Base-by-base conservation (phyloP, 2,797 vertebrate species). In the Acanthis flammea region DNA sequence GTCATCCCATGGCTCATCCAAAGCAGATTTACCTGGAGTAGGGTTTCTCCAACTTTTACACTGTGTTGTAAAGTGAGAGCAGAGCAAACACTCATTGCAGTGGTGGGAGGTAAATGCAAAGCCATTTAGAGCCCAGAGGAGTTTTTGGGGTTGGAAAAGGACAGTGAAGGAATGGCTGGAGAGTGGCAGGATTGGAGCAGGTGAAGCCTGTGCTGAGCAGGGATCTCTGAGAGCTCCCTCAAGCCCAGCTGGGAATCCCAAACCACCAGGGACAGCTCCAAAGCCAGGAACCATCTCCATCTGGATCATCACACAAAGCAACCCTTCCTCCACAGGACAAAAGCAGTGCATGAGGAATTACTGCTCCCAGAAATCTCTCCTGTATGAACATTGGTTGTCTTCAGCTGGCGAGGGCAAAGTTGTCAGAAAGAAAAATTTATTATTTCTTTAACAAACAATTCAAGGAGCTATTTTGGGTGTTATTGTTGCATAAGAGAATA, bases 131-230 rank as follows among this genome's bases (percentile, higher is more conserved):
- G 9, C 51, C 30, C 15, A 15, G 14, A 60, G 37, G 47, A 44
- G 15, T 22, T 11, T 68, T 61, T 86, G 77, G 65, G 57, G 6
- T 30, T 28, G 22, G 15, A 63, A 23, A 45, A 66, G 48, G 35
- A 15, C 10, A 4, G 16, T 2, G 68, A 33, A 47, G 50, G 14
- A 30, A 30, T 2, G 31, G 45, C 67, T 37, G 67, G 37, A 63
- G 12, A 0, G 0, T 14, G 60, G 42, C 28, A 42, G 41, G n/a
- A 5, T n/a, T 27, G 0, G 6, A 67, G 76, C 33, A 53, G 51
- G 13, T 13, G 66, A 14, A 61, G 42, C 47, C 44, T 7, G 44
- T 31, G 5, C 22, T 47, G 10, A 48, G 75, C 67, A 58, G 47
- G 1, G 27, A 27, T 50, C 21, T 51, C 55, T 11, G 37, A 47